Evolutionary conservation across 2,888 invertebrate genomes (phyloP).

Genomic region (Vanessa cardui): DNA sequence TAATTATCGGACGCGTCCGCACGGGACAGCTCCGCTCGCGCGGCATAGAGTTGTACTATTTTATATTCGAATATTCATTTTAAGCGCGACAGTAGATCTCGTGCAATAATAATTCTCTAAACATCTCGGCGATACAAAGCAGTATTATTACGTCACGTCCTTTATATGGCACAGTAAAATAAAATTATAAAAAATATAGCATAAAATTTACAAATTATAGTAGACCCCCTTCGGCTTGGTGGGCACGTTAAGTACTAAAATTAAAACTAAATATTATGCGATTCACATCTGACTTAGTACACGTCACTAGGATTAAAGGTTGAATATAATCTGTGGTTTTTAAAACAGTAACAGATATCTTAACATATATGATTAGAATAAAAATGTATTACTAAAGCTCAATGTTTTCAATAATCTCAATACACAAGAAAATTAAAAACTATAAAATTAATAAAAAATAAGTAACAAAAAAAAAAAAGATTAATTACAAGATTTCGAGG

Average conservation of each 20-base stretch:
- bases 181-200: slow-evolving; percentile 6
- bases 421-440: slow-evolving; percentile 6
- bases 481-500: slow-evolving; percentile 5
- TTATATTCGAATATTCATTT: background rate
- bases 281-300: slow-evolving; percentile 8
- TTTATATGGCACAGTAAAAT: slow-evolving; percentile 7
- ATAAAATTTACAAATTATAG: slow-evolving; percentile 1
- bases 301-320: background rate
- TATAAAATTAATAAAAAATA: slow-evolving; percentile 1
- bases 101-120: background rate
- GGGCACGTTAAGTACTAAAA: slow-evolving; percentile 21
- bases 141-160: background rate
- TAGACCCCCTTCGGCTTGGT: slow-evolving; percentile 3
- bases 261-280: background rate
- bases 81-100: background rate
- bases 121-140: background rate
- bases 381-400: slow-evolving; percentile 17
- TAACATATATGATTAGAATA: slow-evolving; percentile 7
- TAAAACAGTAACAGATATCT: slow-evolving; percentile 4
- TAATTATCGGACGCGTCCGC: background rate
- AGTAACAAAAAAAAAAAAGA: background rate
- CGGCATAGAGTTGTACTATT: no score
- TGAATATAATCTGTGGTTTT: background rate
- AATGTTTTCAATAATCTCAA: slow-evolving; percentile 23
- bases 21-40: slow-evolving; percentile 1